phyloP scores from a whole-genome alignment of 1,140 invertebrate genomes.

The Ylistrum balloti region DNA sequence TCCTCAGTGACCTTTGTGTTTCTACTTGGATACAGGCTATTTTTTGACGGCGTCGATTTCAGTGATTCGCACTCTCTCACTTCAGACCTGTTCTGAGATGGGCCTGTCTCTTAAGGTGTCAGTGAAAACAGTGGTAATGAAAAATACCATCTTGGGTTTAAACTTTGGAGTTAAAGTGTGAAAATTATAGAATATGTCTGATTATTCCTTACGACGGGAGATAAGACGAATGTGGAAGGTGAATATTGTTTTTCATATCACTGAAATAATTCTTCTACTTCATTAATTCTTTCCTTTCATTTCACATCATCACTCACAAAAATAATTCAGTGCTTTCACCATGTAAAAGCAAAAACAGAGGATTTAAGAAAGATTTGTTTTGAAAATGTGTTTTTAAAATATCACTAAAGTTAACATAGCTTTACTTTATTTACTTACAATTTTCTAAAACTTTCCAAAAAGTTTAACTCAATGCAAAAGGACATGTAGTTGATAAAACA shows the following conservation, averaged over 20 bases:
- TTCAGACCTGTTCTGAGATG: neutral
- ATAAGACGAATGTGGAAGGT: constrained; percentile 16
- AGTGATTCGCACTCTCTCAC: neutral
- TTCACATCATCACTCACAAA: too few relatives aligned
- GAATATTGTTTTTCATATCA: neutral
- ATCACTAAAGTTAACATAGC: too few relatives aligned
- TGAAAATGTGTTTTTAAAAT: too few relatives aligned
- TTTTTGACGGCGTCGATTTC: neutral
- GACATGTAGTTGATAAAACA: too few relatives aligned
- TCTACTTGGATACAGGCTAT: neutral
- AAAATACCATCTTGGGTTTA: neutral
- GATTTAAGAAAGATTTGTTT: too few relatives aligned
- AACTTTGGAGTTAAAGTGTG: neutral
- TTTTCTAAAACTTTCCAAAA: too few relatives aligned
- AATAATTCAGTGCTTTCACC: too few relatives aligned
- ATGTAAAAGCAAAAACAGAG: too few relatives aligned
- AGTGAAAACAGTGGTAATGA: neutral
- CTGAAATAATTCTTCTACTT: too few relatives aligned
- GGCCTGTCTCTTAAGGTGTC: neutral
- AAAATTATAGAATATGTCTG: neutral
- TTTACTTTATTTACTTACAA: too few relatives aligned
- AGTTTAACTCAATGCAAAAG: too few relatives aligned
- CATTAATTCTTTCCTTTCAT: too few relatives aligned
- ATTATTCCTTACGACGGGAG: constrained; percentile 8
- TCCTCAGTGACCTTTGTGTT: neutral